Percentiles rank a stretch among this genome's conserved stretches.
phyloP scores from a whole-genome alignment of 2,888 invertebrate species.

The Ametastegia equiseti region DNA sequence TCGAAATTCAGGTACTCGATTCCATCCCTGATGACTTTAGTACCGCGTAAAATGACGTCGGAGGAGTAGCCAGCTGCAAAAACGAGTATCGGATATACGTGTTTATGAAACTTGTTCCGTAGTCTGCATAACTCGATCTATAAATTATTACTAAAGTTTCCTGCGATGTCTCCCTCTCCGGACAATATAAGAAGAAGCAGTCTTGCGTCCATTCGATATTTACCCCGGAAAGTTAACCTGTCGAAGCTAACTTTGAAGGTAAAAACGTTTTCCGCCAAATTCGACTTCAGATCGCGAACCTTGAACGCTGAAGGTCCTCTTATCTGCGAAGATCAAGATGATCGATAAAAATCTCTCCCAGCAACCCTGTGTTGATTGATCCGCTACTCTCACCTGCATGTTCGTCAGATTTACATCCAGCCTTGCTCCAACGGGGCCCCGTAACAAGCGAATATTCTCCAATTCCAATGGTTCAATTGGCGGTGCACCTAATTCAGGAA shows the following conservation, averaged over 20 bases:
- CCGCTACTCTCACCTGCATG: conserved; percentile 55
- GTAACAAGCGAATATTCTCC: conserved; percentile 80
- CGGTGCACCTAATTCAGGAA: conserved; percentile 84
- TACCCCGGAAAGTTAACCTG: conserved; percentile 80
- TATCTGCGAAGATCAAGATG: conserved; percentile 59
- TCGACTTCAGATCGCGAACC: conserved; percentile 73
- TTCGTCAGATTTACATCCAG: conserved; percentile 72
- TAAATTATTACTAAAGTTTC: conserved; percentile 81
- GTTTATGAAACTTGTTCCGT: background rate
- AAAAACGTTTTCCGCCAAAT: conserved; percentile 81
- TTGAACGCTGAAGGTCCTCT: conserved; percentile 69
- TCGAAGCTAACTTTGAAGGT: conserved; percentile 81
- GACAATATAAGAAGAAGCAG: conserved; percentile 81
- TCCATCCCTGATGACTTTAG: conserved; percentile 78
- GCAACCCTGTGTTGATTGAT: background rate
- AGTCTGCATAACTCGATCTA: background rate
- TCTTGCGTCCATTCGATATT: conserved; percentile 84
- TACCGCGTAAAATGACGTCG: conserved; percentile 82
- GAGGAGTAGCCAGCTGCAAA: conserved; percentile 81
- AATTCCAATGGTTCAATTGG: conserved; percentile 82
- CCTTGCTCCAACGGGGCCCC: conserved; percentile 79
- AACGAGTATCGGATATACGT: conserved; percentile 30
- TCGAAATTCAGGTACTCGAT: conserved; percentile 81
- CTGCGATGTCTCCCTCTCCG: conserved; percentile 82
- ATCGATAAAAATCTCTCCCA: background rate